Evolutionary conservation across 2,888 invertebrate genomes (phyloP), one percentile per base, ranked within the genome.

Genomic region (Sesia apiformis): DNA sequence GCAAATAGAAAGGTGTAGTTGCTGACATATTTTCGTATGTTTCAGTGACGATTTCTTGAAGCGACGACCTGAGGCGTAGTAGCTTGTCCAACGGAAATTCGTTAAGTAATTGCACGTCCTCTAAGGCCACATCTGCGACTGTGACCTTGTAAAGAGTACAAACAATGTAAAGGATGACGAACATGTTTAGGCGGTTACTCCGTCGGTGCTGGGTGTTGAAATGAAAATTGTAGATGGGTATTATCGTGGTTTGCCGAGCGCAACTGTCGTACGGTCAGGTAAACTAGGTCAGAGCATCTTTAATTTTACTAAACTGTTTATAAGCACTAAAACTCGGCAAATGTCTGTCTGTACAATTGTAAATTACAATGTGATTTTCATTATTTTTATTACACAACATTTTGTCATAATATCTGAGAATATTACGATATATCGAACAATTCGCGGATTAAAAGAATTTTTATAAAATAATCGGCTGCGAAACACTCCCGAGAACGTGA

Each of bases 21-120:
- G 50, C 50, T 5, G 81, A 81, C 0, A 68, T 61, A 59, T 87
- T 87, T 3, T 72, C 68, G 51, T 76, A 80, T 42, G 69, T 72
- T 3, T 68, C 55, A 2, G 72, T 69, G 0, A 72, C 73, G 0
- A 84, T 61, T 2, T 82, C 81, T 65, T 81, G 78, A 2, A 90
- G 61, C 60, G 72, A 91, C 67, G 64, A 85, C 78, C 83, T 91
- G 3, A 96, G 81, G 57, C 91, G 84, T n/a, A 96, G 78, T 39
- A 96, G 81, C 64, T 93, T 93, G 3, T 93, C 91, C 57, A 96
- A 66, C 3, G 94, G 93, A 53, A 96, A 73, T 69, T 94, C 93
- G 69, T 93, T 93, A 41, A 96, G 82, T 54, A 90, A 91, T 64
- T 90, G 81, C 23, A 91, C 68, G 51, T 85, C 86, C 53, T 78